Conservation (phyloP, 23 tunicate genomes). For the Clavelina lepadiformis region DNA sequence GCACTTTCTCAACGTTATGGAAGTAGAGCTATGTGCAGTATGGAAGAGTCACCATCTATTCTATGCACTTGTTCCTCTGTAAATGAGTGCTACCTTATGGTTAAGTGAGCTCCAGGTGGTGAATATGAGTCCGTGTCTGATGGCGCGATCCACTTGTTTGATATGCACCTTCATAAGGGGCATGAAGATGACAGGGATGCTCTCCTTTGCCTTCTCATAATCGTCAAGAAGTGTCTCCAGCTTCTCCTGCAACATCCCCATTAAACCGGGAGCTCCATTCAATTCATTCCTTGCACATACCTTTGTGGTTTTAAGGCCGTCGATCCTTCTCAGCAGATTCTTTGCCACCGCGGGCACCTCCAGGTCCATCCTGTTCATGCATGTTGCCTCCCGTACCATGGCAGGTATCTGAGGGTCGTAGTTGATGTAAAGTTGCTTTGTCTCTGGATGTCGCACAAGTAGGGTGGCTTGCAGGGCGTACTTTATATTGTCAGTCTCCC, state of each 20-base stretch:
- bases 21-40: conserved; percentile 63
- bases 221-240: conserved; percentile 55
- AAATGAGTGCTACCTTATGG: no score
- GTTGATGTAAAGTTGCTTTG: conserved; percentile 82
- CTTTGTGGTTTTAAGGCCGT: conserved; percentile 57
- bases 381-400: conserved; percentile 80
- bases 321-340: conserved; percentile 60
- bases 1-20: conserved; percentile 59
- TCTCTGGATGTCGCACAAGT: conserved; percentile 92
- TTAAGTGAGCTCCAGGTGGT: conserved; percentile 95
- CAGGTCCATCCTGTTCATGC: conserved; percentile 77
- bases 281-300: conserved; percentile 11
- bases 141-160: conserved; percentile 66
- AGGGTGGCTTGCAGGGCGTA: conserved; percentile 89
- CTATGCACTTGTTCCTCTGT: no score
- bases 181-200: conserved; percentile 71
- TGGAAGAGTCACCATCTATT: background rate
- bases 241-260: conserved; percentile 45
- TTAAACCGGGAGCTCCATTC: background rate
- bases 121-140: conserved; percentile 80
- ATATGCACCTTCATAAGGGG: conserved; percentile 88
- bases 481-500: conserved; percentile 83
- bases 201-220: conserved; percentile 63
- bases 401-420: conserved; percentile 89
- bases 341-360: conserved; percentile 80